Conservation (phyloP, 1,140 invertebrate genomes). For the Drosophila hydei region DNA sequence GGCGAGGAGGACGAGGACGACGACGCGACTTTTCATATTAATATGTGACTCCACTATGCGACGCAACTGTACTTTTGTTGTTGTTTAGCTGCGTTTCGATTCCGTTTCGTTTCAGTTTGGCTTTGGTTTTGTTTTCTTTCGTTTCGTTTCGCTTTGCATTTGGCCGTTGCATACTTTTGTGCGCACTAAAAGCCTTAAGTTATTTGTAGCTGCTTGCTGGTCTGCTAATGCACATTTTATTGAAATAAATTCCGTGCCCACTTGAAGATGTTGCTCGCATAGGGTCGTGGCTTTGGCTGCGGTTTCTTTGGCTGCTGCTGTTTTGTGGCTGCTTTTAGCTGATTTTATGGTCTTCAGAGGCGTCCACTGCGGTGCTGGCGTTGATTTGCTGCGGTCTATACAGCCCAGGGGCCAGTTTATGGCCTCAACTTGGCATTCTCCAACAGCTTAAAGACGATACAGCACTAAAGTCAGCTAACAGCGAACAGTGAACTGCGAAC, state of each 20-base stretch:
- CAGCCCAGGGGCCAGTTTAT: constrained; percentile 76
- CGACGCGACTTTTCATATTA: constrained; percentile 50
- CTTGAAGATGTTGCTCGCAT: constrained; percentile 29
- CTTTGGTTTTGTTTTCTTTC: too few species aligned
- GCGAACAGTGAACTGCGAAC: constrained; percentile 7
- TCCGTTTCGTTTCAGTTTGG: constrained; percentile 13
- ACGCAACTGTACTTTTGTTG: constrained; percentile 23
- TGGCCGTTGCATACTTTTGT: constrained; percentile 41
- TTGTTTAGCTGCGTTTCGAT: constrained; percentile 12
- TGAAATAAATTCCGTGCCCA: constrained; percentile 80
- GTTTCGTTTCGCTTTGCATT: constrained; percentile 58
- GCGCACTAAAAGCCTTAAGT: constrained; percentile 75
- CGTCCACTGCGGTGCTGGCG: constrained; percentile 58
- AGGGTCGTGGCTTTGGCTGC: constrained; percentile 14
- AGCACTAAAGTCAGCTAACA: constrained; percentile 16
- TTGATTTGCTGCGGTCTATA: constrained; percentile 75
- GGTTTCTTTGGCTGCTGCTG: constrained; percentile 56
- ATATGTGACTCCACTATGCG: constrained; percentile 45
- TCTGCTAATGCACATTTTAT: constrained; percentile 80
- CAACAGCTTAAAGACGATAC: constrained; percentile 53
- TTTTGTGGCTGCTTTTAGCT: constrained; percentile 81
- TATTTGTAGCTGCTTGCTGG: constrained; percentile 71
- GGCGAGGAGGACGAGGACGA: constrained; percentile 38
- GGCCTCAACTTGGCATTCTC: constrained; percentile 37
- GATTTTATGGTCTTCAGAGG: constrained; percentile 78